A percentile compares a stretch with the other conserved stretches of the same genome.
These are phyloP conservation scores for Physella acuta DNA, from an alignment of 1,140 invertebrate genomes.

Conservation along the genomic window DNA sequence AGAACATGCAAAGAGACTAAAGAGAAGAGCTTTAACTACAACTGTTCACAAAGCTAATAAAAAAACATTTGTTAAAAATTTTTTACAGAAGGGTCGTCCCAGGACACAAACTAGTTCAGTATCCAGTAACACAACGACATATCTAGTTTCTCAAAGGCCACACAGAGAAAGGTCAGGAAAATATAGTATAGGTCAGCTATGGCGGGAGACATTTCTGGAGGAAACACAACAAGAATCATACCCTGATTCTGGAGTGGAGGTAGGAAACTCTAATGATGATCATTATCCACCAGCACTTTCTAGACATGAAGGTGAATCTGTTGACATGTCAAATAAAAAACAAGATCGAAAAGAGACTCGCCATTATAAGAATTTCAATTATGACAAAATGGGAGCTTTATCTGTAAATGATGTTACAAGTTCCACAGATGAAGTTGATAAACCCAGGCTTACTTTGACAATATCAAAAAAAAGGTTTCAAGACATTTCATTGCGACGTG, in stretches of 20 bases:
- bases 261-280: constrained; percentile 22
- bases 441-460: constrained; percentile 17
- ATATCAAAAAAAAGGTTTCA: constrained; percentile 23
- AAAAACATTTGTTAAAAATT: too few species aligned
- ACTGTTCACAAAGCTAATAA: neutral
- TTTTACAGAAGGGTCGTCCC: too few species aligned
- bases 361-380: neutral
- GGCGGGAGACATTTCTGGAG: constrained; percentile 24
- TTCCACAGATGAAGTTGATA: neutral
- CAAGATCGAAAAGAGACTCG: constrained; percentile 14
- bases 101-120: too few species aligned
- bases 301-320: too few species aligned
- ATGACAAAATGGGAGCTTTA: neutral
- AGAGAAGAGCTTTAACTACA: neutral
- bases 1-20: neutral
- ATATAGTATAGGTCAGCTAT: constrained; percentile 22
- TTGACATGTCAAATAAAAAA: constrained; percentile 6
- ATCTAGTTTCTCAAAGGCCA: constrained; percentile 18
- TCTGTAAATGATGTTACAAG: constrained; percentile 4
- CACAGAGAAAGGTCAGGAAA: constrained; percentile 21
- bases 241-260: constrained; percentile 24
- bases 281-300: neutral
- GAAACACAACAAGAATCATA: constrained; percentile 10
- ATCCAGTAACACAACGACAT: neutral
- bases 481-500: neutral